Evolutionary conservation across 1,140 invertebrate genomes (phyloP).

Genomic region (Bombus picipes): DNA sequence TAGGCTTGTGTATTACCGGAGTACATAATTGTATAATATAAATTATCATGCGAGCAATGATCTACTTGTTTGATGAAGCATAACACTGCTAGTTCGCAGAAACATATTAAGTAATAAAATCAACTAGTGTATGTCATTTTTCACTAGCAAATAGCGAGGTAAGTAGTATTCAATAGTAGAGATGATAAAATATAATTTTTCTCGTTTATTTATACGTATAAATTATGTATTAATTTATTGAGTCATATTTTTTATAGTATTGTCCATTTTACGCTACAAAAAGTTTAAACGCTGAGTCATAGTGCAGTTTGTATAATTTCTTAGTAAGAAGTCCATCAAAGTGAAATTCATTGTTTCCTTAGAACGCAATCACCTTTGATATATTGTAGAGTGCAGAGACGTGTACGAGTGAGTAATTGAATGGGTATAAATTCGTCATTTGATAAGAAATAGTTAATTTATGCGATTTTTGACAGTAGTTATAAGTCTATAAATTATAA

Average conservation of each 20-base stretch:
- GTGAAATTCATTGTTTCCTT: not conserved
- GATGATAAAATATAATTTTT: not conserved
- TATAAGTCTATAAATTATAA: not conserved
- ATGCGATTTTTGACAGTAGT: not conserved
- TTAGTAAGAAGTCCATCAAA: not conserved
- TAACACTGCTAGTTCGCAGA: not conserved
- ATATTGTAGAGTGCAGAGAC: not conserved
- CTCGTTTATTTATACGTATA: not conserved
- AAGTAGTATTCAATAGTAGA: not conserved
- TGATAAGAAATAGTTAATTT: not conserved
- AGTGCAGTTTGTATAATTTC: not conserved
- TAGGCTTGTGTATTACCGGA: not conserved
- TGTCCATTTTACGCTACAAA: not conserved
- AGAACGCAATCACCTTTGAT: not conserved
- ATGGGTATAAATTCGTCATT: not conserved
- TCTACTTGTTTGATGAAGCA: slow-evolving; percentile 26
- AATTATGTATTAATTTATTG: not conserved
- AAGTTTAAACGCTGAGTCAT: not conserved
- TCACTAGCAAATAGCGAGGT: not conserved
- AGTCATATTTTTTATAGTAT: not conserved
- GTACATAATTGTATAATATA: not conserved
- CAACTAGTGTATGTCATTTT: not conserved
- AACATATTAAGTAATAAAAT: not conserved
- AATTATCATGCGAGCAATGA: not conserved
- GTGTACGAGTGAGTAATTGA: not conserved